Evolutionary conservation across 1,140 invertebrate genomes (phyloP).

Genomic region (Panagrolaimus sp.): DNA sequence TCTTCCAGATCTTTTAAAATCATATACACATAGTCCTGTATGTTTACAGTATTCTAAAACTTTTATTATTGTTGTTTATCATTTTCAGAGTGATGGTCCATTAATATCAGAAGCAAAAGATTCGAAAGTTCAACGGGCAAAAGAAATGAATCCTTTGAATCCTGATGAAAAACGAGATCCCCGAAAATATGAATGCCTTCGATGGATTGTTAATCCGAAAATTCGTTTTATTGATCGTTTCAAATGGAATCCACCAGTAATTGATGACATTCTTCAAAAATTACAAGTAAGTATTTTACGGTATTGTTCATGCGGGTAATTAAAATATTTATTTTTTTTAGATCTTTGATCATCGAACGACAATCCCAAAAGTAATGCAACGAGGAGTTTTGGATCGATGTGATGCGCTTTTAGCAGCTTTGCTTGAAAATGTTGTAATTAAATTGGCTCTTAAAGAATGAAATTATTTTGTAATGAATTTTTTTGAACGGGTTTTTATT

Average conservation of each 20-base stretch:
- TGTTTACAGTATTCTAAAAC: neutral
- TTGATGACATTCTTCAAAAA: slow-evolving; percentile 54
- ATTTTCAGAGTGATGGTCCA: too few relatives aligned
- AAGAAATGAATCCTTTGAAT: neutral
- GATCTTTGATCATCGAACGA: slow-evolving; percentile 90
- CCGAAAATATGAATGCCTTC: slow-evolving; percentile 85
- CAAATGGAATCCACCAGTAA: slow-evolving; percentile 50
- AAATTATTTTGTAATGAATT: neutral
- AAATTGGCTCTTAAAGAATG: slow-evolving; percentile 10
- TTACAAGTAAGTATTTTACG: slow-evolving; percentile 33
- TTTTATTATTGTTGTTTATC: neutral
- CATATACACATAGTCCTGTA: slow-evolving; percentile 26
- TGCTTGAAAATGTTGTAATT: slow-evolving; percentile 23
- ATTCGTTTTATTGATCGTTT: slow-evolving; percentile 69
- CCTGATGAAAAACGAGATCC: slow-evolving; percentile 72
- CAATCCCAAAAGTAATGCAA: slow-evolving; percentile 98
- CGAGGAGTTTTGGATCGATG: slow-evolving; percentile 90
- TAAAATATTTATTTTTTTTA: slow-evolving; percentile 75
- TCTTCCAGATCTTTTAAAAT: slow-evolving; percentile 50
- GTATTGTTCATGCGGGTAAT: slow-evolving; percentile 21
- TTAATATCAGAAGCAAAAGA: neutral
- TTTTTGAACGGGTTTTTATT: too few relatives aligned
- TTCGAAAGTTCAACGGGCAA: slow-evolving; percentile 40
- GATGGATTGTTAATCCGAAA: slow-evolving; percentile 94
- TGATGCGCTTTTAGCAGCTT: slow-evolving; percentile 70